Conservation (phyloP, 2,888 invertebrate species). For the Trissolcus brochymenae region DNA sequence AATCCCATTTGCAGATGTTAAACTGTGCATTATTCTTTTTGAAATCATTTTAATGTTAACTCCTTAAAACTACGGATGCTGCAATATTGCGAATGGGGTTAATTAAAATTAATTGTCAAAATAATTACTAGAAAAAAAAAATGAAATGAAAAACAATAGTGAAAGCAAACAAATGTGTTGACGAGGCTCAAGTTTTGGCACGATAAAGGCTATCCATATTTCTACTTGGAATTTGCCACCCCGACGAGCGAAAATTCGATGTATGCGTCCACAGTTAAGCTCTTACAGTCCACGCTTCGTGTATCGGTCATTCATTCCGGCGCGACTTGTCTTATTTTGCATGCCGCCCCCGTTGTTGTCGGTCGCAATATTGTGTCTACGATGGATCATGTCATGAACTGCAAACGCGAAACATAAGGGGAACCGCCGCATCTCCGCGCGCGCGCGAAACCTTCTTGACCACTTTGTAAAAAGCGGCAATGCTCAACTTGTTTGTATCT, state of each 20-base stretch:
- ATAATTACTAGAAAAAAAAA: too few relatives aligned
- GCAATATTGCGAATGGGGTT: too few relatives aligned
- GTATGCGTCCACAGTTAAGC: slow-evolving; percentile 59
- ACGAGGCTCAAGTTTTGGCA: slow-evolving; percentile 65
- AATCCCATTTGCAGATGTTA: too few relatives aligned
- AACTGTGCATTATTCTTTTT: too few relatives aligned
- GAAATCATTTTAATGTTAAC: too few relatives aligned
- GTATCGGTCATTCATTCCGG: slow-evolving; percentile 67
- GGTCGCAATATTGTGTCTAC: slow-evolving; percentile 69
- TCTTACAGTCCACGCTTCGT: slow-evolving; percentile 60
- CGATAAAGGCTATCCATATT: slow-evolving; percentile 68
- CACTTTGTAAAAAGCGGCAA: slow-evolving; percentile 30
- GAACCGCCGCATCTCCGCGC: slow-evolving; percentile 16
- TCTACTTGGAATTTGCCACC: slow-evolving; percentile 67
- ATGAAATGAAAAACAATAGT: too few relatives aligned
- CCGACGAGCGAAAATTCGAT: slow-evolving; percentile 57
- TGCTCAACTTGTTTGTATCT: slow-evolving; percentile 32
- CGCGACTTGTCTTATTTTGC: slow-evolving; percentile 61
- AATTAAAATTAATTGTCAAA: too few relatives aligned
- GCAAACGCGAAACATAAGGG: slow-evolving; percentile 38
- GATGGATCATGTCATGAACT: slow-evolving; percentile 59
- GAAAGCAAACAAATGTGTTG: too few relatives aligned
- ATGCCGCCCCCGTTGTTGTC: slow-evolving; percentile 64
- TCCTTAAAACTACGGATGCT: too few relatives aligned
- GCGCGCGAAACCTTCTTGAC: slow-evolving; percentile 20